Evolutionary conservation across 2,888 invertebrate species (phyloP).

Genomic region (Drepanosiphum platanoidis): DNA sequence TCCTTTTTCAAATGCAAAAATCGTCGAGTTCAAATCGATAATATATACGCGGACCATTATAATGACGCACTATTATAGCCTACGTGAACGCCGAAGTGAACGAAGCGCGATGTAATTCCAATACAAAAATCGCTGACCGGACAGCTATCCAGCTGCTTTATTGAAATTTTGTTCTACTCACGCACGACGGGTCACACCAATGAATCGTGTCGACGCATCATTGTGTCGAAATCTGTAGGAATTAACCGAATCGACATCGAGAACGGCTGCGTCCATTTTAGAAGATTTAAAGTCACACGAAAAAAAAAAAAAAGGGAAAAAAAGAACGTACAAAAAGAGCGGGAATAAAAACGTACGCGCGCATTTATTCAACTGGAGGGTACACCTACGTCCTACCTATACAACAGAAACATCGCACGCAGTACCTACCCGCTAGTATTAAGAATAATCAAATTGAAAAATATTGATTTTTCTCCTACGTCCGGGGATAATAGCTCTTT

Average conservation of each 20-base stretch:
- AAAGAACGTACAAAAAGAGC: not conserved
- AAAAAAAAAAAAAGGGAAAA: not conserved
- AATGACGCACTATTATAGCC: too few relatives aligned
- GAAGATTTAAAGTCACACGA: not conserved
- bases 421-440: too few relatives aligned
- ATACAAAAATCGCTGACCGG: not conserved
- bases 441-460: constrained; percentile 42
- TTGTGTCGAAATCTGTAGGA: not conserved
- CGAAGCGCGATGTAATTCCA: not conserved
- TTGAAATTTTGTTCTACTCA: too few relatives aligned
- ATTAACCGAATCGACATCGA: not conserved
- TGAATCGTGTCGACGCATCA: too few relatives aligned
- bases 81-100: too few relatives aligned
- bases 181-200: too few relatives aligned
- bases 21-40: not conserved
- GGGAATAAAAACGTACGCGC: not conserved
- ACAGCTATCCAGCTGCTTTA: too few relatives aligned
- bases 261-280: not conserved
- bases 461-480: constrained; percentile 14
- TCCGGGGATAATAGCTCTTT: constrained; percentile 14
- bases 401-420: not conserved
- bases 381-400: too few relatives aligned
- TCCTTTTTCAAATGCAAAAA: not conserved
- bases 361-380: not conserved
- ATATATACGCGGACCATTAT: too few relatives aligned